These are phyloP conservation scores for Hylaea fasciaria DNA, from an alignment of 2,888 invertebrate species.

Conservation along the genomic window DNA sequence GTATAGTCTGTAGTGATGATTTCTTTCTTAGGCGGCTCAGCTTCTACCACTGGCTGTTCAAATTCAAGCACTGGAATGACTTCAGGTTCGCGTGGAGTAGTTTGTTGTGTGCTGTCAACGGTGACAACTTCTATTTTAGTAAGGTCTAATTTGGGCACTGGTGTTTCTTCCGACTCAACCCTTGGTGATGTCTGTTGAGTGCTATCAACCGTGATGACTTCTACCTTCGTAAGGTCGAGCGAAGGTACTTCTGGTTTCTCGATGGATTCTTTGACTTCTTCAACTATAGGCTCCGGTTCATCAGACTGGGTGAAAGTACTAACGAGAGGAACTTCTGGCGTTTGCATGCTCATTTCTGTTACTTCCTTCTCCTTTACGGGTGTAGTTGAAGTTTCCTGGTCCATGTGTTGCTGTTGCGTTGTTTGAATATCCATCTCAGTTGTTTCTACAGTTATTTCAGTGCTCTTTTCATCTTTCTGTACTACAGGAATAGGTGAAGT, in stretches of 20 bases:
- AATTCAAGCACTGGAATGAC: slow-evolving; percentile 12
- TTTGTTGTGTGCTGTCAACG: slow-evolving; percentile 62
- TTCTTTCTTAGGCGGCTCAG: slow-evolving; percentile 18
- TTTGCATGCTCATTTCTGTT: slow-evolving; percentile 71
- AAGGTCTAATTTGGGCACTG: slow-evolving; percentile 42
- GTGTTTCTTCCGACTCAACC: slow-evolving; percentile 43
- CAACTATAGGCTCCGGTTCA: slow-evolving; percentile 52
- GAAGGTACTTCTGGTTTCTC: slow-evolving; percentile 39
- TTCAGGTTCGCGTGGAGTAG: slow-evolving; percentile 52
- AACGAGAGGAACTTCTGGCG: slow-evolving; percentile 67
- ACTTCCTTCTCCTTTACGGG: slow-evolving; percentile 64
- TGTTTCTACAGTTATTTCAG: slow-evolving; percentile 70
- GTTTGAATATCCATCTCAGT: slow-evolving; percentile 75
- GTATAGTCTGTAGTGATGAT: slow-evolving; percentile 39
- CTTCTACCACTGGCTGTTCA: slow-evolving; percentile 9
- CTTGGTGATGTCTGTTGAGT: slow-evolving; percentile 62
- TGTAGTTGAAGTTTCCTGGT: slow-evolving; percentile 73
- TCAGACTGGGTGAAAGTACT: slow-evolving; percentile 78
- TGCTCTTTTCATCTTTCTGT: slow-evolving; percentile 69
- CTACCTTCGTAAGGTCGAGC: slow-evolving; percentile 40
- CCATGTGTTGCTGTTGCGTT: slow-evolving; percentile 58
- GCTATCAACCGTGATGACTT: slow-evolving; percentile 52
- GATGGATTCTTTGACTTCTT: slow-evolving; percentile 33
- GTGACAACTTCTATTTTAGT: slow-evolving; percentile 46
- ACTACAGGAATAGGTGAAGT: slow-evolving; percentile 78